These are phyloP conservation scores for Deilephila porcellus DNA, from an alignment of 2,888 invertebrate genomes.

Conservation along the genomic window DNA sequence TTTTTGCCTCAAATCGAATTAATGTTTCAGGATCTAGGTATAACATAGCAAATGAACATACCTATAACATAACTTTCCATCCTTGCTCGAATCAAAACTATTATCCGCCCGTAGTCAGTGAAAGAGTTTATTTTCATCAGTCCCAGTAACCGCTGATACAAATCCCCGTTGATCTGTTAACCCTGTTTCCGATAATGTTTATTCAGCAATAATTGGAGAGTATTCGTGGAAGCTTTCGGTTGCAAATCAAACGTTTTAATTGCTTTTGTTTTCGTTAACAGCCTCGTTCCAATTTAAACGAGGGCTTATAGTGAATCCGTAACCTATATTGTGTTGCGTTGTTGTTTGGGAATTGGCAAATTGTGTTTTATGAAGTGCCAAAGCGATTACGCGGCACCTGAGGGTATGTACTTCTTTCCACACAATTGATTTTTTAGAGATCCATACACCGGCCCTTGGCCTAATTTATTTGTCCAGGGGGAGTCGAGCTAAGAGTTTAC, in stretches of 20 bases:
- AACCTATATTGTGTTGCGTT: slow-evolving; percentile 9
- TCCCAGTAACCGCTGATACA: background rate
- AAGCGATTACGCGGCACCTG: too few relatives aligned
- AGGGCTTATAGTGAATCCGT: slow-evolving; percentile 22
- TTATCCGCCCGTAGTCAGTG: background rate
- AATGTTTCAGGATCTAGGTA: too few relatives aligned
- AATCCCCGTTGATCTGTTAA: slow-evolving; percentile 8
- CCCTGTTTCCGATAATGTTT: background rate
- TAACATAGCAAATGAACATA: too few relatives aligned
- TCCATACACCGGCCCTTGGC: too few relatives aligned
- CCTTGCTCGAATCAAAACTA: too few relatives aligned
- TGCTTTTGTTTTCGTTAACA: slow-evolving; percentile 39
- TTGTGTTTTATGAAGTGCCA: background rate
- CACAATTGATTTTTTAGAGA: too few relatives aligned
- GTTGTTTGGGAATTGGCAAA: background rate
- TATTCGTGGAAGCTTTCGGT: slow-evolving; percentile 36
- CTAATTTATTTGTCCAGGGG: too few relatives aligned
- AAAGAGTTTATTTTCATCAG: background rate
- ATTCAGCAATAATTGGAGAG: slow-evolving; percentile 26
- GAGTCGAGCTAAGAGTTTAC: too few relatives aligned
- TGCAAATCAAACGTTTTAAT: slow-evolving; percentile 41
- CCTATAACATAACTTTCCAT: too few relatives aligned
- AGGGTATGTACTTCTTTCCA: too few relatives aligned
- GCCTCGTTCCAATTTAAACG: slow-evolving; percentile 28
- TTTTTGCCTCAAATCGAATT: too few relatives aligned